These are phyloP conservation scores for Drosophila mettleri DNA, from an alignment of 2,888 invertebrate species.

Conservation along the genomic window DNA sequence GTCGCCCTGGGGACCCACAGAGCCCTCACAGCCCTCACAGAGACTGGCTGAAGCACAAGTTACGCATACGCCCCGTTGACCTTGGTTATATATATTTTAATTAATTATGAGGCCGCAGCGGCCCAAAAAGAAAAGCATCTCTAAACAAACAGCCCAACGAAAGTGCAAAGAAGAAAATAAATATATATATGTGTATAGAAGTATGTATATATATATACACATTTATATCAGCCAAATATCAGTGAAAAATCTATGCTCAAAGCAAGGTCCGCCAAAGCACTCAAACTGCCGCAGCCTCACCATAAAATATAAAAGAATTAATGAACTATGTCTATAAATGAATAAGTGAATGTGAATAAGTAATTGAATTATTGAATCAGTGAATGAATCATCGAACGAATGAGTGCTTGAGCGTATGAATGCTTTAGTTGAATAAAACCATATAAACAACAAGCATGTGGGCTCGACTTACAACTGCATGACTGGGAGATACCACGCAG, in stretches of 20 bases:
- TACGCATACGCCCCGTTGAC: conserved; percentile 47
- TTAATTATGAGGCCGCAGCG: conserved; percentile 64
- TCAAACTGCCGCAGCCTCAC: neutral
- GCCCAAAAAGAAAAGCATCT: conserved; percentile 30
- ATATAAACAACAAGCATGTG: neutral
- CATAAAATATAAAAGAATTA: conserved; percentile 13
- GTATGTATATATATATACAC: conserved; percentile 2
- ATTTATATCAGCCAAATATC: neutral
- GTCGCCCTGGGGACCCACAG: conserved; percentile 36
- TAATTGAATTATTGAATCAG: conserved; percentile 3
- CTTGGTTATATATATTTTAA: conserved; percentile 75
- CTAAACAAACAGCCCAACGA: conserved; percentile 31
- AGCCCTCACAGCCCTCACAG: conserved; percentile 12
- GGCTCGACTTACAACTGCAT: neutral
- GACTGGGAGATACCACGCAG: neutral
- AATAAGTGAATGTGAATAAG: conserved; percentile 6
- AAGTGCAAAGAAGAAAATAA: conserved; percentile 7
- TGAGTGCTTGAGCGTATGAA: neutral
- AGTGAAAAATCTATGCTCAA: conserved; percentile 10
- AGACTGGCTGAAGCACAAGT: conserved; percentile 1
- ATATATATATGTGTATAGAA: neutral
- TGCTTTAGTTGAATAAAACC: conserved; percentile 4
- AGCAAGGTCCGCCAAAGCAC: neutral
- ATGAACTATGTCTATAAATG: conserved; percentile 3
- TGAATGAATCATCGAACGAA: conserved; percentile 8